Conservation (phyloP, 2,888 invertebrate species). For the Silvanus unidentatus region DNA sequence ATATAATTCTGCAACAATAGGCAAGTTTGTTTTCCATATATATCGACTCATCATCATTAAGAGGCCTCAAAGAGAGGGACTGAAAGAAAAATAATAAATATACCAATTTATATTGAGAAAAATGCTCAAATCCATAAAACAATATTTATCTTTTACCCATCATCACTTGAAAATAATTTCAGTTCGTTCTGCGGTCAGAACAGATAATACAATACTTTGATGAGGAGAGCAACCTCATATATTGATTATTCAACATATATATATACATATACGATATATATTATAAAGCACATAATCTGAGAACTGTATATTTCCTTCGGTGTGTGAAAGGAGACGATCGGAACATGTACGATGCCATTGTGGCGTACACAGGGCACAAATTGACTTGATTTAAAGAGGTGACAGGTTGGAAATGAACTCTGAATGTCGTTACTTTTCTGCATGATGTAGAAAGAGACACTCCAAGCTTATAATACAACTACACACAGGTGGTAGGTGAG, state of each 20-base stretch:
- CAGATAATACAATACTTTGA: background rate
- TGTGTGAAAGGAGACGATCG: too few species aligned
- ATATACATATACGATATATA: too few species aligned
- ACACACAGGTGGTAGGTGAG: conserved; percentile 22
- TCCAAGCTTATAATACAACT: conserved; percentile 9
- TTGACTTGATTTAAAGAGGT: conserved; percentile 26
- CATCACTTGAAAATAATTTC: background rate
- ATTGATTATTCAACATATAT: too few species aligned
- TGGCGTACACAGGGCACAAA: conserved; percentile 4
- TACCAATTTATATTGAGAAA: background rate
- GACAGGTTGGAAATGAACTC: conserved; percentile 36
- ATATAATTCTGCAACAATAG: too few species aligned
- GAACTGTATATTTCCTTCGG: background rate
- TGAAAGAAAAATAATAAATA: too few species aligned
- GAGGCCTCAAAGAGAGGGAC: too few species aligned
- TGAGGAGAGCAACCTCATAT: background rate
- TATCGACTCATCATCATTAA: conserved; percentile 1
- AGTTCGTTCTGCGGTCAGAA: background rate
- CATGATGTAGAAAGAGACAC: conserved; percentile 9
- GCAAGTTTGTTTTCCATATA: background rate
- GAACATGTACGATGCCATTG: too few species aligned
- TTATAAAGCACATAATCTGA: too few species aligned
- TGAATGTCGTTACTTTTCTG: too few species aligned
- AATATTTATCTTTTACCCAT: background rate
- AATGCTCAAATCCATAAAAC: background rate